Evolutionary conservation across 1,140 invertebrate genomes (phyloP), one percentile per base, ranked within the genome.

Genomic region (Proctacanthus coquilletti): DNA sequence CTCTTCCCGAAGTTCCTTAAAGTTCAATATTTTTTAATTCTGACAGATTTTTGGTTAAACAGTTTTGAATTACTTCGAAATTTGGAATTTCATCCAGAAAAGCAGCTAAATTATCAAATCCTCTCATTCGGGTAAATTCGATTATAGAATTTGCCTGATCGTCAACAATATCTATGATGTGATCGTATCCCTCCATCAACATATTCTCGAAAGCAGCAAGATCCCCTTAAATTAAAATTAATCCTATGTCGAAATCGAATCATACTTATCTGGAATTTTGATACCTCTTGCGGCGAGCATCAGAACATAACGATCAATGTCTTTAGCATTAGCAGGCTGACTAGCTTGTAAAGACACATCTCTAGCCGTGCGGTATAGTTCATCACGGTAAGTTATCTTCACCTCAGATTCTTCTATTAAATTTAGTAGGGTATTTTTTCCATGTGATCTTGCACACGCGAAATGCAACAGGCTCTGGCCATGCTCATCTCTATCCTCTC

Each of bases 381-480:
- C 76, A 55, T 94, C 87, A 31, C 87, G 67, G 43, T 72, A 79
- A 1, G 72, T 80, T 21, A 89, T 62, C 50, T 81, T 84, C 11
- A 83, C 72, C 42, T 78, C 74, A 0, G 77, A 72, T 50, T 88
- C 83, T 49, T 80, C 67, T 1, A 91, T 64, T 3, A 87, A 57
- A 40, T 84, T 74, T 49, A 79, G 77, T 5, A 88, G 62, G 0
- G 76, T 79, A 39, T 82, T 79, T 21, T 77, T 69, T 0, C 76
- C 71, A 53, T 86, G 82, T 1, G 79, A 69, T 14, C 82, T 68
- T 0, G 78, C 74, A 1, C 81, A 81, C 2, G 84, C 83, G 59
- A 86, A 87, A 58, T 92, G 87, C n/a, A 91, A 57, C 65, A 87
- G 78, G 31, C 76, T 86, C 54, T 88, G 83, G 0, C 85, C 86